Conservation (phyloP, 2,888 invertebrate genomes). For the Cerastoderma edule region DNA sequence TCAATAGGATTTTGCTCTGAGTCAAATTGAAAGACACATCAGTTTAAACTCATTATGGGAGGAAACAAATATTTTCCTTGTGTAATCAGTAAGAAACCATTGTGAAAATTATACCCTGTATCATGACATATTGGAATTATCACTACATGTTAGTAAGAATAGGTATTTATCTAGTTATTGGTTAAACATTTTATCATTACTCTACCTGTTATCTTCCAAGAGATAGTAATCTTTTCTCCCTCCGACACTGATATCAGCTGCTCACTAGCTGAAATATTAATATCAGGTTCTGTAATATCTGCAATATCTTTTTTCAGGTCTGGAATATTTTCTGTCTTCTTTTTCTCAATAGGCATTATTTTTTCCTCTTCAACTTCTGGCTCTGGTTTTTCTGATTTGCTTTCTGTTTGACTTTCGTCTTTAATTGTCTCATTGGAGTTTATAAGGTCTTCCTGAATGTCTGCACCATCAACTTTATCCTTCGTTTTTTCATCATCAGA, state of each 20-base stretch:
- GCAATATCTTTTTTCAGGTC: slow-evolving; percentile 8
- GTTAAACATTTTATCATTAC: too few species aligned
- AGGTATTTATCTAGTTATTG: too few species aligned
- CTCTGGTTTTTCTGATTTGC: not conserved
- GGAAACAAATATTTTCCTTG: too few species aligned
- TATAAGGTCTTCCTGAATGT: too few species aligned
- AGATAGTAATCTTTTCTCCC: slow-evolving; percentile 14
- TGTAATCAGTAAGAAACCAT: too few species aligned
- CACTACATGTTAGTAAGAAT: too few species aligned
- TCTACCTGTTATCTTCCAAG: slow-evolving; percentile 28
- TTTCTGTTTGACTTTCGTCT: not conserved
- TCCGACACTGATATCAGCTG: not conserved
- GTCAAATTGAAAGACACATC: not conserved
- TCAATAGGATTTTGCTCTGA: not conserved
- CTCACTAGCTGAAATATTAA: not conserved
- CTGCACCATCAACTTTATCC: not conserved
- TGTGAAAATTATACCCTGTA: too few species aligned
- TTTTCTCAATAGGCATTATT: slow-evolving; percentile 1
- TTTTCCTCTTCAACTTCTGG: slow-evolving; percentile 11
- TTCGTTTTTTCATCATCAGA: too few species aligned
- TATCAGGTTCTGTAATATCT: not conserved
- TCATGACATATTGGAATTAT: too few species aligned
- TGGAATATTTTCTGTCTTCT: slow-evolving; percentile 9
- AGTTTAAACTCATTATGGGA: too few species aligned
- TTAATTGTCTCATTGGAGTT: not conserved